Evolutionary conservation across 30 jellyfish, hydroid and myxozoan genomes (phyloP), one percentile per base, ranked within the genome.

Genomic region (Calvadosia cruxmelitensis): DNA sequence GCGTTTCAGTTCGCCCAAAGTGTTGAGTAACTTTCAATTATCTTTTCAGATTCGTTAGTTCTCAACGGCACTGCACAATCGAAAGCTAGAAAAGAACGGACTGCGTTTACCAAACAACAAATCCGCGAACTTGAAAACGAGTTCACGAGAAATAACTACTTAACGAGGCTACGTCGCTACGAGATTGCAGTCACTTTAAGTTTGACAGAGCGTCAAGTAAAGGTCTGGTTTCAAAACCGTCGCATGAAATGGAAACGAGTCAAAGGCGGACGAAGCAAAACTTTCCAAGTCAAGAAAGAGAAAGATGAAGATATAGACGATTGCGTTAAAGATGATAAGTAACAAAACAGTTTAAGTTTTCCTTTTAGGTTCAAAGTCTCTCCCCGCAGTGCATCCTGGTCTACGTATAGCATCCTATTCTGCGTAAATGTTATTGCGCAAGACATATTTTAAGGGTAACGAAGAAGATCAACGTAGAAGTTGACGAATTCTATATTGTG

Each of bases 231-330:
- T 71, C 96, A 86, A 76, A 86, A 86, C 48, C 64, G 98, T 68
- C 74, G 98, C 53, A 89, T 89, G 98, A 89, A 89, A 81, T 89
- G 98, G 98, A 89, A 89, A 67, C 84, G 98, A 72, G 98, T 89
- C 74, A 81, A 81, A 52, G 98, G 98, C 28, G 85, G 93, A 5
- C 84, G 94, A 71, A 92, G 93, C 51, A 75, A 75, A 66, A 64
- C 64, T 34, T 63, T 53, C 27, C 29, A 64, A 27, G 79, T 49
- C 3, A 53, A 57, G 26, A 36, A 73, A 34, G 33, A 53, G 29
- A 31, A 48, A 25, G 33, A 53, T 0, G 69, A 73, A n/a, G n/a
- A n/a, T n/a, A n/a, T n/a, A n/a, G n/a, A n/a, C n/a, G n/a, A n/a
- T n/a, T n/a, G n/a, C n/a, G n/a, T n/a, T n/a, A n/a, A n/a, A n/a